These are phyloP conservation scores for Morone chrysops DNA, from an alignment of 2,113 vertebrate genomes.

Conservation along the genomic window DNA sequence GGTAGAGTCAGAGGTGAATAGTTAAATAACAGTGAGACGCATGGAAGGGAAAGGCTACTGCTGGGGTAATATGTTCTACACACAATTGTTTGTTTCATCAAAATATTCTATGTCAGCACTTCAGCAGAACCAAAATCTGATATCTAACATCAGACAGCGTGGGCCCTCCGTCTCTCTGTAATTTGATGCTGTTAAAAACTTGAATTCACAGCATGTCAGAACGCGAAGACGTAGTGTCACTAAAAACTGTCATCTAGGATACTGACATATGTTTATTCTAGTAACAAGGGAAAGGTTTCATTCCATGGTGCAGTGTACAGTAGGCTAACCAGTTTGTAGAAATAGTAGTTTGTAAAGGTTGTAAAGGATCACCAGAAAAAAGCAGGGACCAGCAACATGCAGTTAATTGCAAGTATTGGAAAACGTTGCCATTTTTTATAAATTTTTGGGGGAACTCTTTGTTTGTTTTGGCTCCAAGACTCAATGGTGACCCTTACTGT, in stretches of 20 bases:
- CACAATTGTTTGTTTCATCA: slow-evolving; percentile 36
- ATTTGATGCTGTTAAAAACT: background rate
- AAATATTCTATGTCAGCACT: slow-evolving; percentile 34
- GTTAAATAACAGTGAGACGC: slow-evolving; percentile 19
- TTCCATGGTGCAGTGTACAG: background rate
- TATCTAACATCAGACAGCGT: background rate
- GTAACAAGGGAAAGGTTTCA: background rate
- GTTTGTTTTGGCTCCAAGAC: background rate
- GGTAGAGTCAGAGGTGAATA: background rate
- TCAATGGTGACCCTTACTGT: background rate
- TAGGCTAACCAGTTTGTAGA: background rate
- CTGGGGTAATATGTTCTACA: slow-evolving; percentile 9
- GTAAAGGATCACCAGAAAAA: background rate
- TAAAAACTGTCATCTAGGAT: background rate
- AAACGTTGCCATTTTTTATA: background rate
- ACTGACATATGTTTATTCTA: background rate
- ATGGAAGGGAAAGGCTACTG: background rate
- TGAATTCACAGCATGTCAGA: background rate
- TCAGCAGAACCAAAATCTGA: background rate
- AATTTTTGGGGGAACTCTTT: background rate
- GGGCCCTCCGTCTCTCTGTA: background rate
- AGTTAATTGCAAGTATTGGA: background rate
- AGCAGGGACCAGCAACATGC: background rate
- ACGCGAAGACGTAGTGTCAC: background rate
- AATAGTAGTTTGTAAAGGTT: background rate